Conservation (phyloP, 1,140 invertebrate species). For the Sinella curviseta region DNA sequence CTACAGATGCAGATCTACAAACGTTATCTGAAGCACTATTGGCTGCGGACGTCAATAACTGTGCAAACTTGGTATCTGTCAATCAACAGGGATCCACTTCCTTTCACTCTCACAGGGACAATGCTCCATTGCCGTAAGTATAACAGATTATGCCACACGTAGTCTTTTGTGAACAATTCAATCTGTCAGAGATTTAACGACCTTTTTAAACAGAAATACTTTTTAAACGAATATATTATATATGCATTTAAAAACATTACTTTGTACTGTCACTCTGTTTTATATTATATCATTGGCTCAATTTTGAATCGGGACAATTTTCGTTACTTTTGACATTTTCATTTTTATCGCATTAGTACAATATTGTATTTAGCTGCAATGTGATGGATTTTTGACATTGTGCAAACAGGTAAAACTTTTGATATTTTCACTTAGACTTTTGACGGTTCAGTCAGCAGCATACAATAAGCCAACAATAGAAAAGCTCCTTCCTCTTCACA, state of each 20-base stretch:
- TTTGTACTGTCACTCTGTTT: no score
- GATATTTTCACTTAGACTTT: conserved; percentile 57
- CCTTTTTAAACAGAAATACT: background rate
- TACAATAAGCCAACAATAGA: conserved; percentile 67
- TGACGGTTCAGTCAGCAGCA: conserved; percentile 62
- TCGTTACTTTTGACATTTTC: no score
- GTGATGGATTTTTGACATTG: no score
- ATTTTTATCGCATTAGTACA: no score
- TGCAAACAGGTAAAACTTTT: background rate
- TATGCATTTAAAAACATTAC: no score
- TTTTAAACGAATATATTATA: background rate
- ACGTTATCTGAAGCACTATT: conserved; percentile 70
- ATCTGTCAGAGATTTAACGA: background rate
- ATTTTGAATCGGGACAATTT: no score
- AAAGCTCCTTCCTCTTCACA: conserved; percentile 67
- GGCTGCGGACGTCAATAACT: conserved; percentile 70
- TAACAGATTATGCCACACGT: background rate
- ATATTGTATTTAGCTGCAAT: no score
- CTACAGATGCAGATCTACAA: conserved; percentile 65
- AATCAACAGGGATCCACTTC: conserved; percentile 72
- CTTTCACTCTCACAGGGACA: conserved; percentile 66
- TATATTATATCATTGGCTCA: no score
- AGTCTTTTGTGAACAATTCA: background rate
- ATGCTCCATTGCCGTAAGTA: conserved; percentile 70
- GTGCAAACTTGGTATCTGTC: conserved; percentile 64